These are phyloP conservation scores for Drosophila monieri DNA, from an alignment of 2,888 invertebrate genomes.

Conservation along the genomic window DNA sequence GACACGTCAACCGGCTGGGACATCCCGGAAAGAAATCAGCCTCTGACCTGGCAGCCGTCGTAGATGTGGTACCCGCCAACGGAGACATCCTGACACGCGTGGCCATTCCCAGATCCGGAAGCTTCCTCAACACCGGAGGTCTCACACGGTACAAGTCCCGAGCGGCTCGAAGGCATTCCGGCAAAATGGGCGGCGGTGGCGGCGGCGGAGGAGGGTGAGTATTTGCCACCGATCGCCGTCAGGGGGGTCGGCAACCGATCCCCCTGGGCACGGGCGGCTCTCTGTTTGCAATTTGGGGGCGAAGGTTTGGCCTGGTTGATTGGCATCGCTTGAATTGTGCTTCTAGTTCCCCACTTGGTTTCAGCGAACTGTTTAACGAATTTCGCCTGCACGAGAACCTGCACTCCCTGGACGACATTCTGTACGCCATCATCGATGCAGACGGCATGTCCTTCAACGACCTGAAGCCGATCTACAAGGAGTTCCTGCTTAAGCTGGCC, in stretches of 20 bases:
- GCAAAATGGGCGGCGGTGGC: constrained; percentile 83
- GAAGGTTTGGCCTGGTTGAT: constrained; percentile 79
- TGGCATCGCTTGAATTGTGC: constrained; percentile 76
- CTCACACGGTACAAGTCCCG: constrained; percentile 90
- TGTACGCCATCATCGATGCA: constrained; percentile 94
- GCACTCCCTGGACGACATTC: constrained; percentile 93
- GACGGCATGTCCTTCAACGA: constrained; percentile 97
- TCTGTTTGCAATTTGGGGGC: constrained; percentile 65
- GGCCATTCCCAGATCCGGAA: constrained; percentile 93
- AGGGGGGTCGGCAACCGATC: constrained; percentile 37
- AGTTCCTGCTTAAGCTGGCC: constrained; percentile 93
- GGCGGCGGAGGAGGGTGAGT: constrained; percentile 81
- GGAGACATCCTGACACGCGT: constrained; percentile 94
- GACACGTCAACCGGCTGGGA: constrained; percentile 61
- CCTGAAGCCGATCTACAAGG: constrained; percentile 95
- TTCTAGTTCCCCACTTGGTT: constrained; percentile 92
- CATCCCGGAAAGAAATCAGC: constrained; percentile 57
- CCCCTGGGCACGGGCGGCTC: constrained; percentile 49
- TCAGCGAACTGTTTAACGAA: constrained; percentile 94
- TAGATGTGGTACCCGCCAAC: constrained; percentile 84
- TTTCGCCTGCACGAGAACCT: constrained; percentile 94
- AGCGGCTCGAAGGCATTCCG: constrained; percentile 82
- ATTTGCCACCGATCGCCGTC: constrained; percentile 49
- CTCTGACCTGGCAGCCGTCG: neutral
- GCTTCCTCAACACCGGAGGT: constrained; percentile 92